phyloP scores from a whole-genome alignment of 2,888 invertebrate genomes.

The Mimas tiliae region DNA sequence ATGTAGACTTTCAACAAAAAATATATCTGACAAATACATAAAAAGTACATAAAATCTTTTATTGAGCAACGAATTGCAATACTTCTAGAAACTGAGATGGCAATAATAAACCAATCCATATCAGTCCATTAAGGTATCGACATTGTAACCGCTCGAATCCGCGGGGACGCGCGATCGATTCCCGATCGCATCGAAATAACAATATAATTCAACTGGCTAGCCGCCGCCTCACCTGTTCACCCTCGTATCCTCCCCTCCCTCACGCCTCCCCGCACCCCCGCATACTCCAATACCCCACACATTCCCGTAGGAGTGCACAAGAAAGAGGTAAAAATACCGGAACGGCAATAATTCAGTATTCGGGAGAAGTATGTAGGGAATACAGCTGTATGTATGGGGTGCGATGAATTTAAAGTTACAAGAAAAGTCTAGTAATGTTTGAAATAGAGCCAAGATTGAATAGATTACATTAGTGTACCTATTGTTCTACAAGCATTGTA shows the following conservation, averaged over 20 bases:
- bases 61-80: not conserved
- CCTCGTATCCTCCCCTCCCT: constrained; percentile 28
- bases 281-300: constrained; percentile 8
- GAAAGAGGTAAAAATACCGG: constrained; percentile 47
- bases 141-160: constrained; percentile 40
- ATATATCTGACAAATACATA: too few species aligned
- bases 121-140: constrained; percentile 34
- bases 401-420: constrained; percentile 53
- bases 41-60: not conserved
- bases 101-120: constrained; percentile 30
- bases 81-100: not conserved
- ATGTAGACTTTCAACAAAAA: too few species aligned
- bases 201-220: constrained; percentile 57
- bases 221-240: constrained; percentile 39
- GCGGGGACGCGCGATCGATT: constrained; percentile 48
- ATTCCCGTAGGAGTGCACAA: constrained; percentile 38
- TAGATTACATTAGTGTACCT: not conserved
- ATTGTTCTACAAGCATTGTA: too few species aligned
- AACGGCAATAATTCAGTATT: constrained; percentile 48
- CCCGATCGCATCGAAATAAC: constrained; percentile 49
- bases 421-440: not conserved
- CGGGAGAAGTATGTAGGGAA: constrained; percentile 44
- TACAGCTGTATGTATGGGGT: constrained; percentile 45
- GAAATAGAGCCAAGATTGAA: not conserved
- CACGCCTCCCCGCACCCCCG: constrained; percentile 13